These are phyloP conservation scores for Podocnemis expansa DNA, from an alignment of 2,113 vertebrate species.

Conservation along the genomic window DNA sequence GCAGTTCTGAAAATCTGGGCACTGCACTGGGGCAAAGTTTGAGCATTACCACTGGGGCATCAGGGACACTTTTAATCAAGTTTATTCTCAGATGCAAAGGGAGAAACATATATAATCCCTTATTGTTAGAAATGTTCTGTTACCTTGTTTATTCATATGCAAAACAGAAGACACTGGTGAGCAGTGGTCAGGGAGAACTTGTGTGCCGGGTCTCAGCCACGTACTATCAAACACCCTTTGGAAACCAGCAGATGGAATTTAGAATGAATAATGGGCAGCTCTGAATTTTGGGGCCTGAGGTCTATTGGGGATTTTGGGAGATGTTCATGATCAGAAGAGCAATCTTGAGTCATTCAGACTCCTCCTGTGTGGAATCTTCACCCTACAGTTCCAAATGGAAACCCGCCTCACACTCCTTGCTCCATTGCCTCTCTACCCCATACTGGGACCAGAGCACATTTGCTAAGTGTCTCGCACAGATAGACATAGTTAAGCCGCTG, in stretches of 20 bases:
- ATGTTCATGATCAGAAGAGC: rapidly evolving
- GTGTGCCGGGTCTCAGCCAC: neutral
- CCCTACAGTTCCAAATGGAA: rapidly evolving
- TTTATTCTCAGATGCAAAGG: neutral
- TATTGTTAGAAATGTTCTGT: neutral
- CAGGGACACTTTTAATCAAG: neutral
- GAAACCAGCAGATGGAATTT: neutral
- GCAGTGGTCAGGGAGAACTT: neutral
- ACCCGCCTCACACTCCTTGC: rapidly evolving
- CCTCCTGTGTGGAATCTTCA: neutral
- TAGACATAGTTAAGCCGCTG: neutral
- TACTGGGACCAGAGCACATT: rapidly evolving
- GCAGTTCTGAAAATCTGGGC: neutral
- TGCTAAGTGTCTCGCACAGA: rapidly evolving
- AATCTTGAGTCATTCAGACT: rapidly evolving
- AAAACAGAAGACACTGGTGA: neutral
- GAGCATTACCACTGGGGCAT: neutral
- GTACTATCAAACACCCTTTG: neutral
- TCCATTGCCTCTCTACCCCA: rapidly evolving
- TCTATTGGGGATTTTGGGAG: rapidly evolving
- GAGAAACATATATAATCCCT: neutral
- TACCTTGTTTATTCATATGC: neutral
- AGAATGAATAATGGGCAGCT: neutral
- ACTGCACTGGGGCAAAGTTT: neutral
- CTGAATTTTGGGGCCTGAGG: neutral